Percentiles rank a stretch among this genome's conserved stretches.
Evolutionary conservation across 2,113 vertebrate genomes (phyloP).

Genomic region (Heptranchias perlo): DNA sequence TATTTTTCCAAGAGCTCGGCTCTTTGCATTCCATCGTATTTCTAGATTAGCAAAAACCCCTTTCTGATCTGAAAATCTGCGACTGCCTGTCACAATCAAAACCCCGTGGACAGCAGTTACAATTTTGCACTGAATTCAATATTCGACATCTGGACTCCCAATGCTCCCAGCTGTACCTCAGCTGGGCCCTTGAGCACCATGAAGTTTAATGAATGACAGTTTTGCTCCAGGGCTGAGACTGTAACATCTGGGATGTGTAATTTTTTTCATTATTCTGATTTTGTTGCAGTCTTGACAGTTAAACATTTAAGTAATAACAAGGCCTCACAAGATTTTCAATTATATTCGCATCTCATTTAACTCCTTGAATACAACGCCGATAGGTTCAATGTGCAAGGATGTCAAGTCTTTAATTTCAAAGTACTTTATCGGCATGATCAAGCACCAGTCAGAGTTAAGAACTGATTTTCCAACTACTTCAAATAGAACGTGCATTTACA

Average conservation of each 20-base stretch:
- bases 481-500: neutral
- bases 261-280: slow-evolving; percentile 11
- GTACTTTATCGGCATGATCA: neutral
- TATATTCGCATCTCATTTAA: slow-evolving; percentile 10
- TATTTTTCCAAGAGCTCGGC: neutral
- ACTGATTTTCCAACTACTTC: neutral
- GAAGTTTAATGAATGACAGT: neutral
- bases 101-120: neutral
- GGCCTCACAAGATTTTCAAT: neutral
- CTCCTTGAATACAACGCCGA: neutral
- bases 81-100: neutral
- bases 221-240: neutral
- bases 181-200: neutral
- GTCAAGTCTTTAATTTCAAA: neutral
- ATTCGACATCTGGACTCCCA: slow-evolving; percentile 20
- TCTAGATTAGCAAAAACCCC: neutral
- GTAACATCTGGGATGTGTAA: neutral
- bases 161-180: neutral
- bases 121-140: slow-evolving; percentile 25
- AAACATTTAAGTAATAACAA: neutral
- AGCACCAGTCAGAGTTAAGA: neutral
- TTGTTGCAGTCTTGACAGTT: neutral
- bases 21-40: neutral
- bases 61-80: slow-evolving; percentile 9
- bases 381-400: neutral